Conservation (phyloP, 2,113 vertebrate genomes). For the Henicopernis longicauda region DNA sequence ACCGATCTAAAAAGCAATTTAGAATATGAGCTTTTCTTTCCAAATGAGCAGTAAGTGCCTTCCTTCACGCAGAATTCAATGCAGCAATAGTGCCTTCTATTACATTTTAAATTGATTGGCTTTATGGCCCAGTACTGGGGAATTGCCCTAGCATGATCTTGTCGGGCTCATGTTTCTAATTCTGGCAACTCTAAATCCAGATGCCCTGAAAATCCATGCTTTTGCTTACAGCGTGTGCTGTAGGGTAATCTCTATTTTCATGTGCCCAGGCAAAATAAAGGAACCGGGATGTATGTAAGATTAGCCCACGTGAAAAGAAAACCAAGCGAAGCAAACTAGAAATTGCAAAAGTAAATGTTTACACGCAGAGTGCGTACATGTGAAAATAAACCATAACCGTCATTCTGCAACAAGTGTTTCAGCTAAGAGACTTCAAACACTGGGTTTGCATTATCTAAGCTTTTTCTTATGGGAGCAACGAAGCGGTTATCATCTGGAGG, state of each 20-base stretch:
- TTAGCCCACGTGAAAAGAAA: not conserved
- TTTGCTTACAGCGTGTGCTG: not conserved
- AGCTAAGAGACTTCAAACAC: not conserved
- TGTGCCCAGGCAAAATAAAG: not conserved
- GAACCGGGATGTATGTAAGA: not conserved
- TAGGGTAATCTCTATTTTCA: not conserved
- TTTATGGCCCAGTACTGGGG: not conserved
- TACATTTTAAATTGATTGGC: conserved; percentile 40
- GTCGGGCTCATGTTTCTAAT: conserved; percentile 45
- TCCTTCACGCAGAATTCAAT: not conserved
- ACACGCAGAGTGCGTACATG: fast-evolving
- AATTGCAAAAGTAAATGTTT: not conserved
- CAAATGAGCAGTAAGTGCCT: conserved; percentile 41
- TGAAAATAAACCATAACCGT: not conserved
- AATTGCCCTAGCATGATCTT: conserved; percentile 34
- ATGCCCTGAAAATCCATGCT: conserved; percentile 40
- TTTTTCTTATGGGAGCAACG: not conserved
- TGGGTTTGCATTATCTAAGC: not conserved
- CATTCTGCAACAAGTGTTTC: not conserved
- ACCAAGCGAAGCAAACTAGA: not conserved
- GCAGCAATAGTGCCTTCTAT: not conserved
- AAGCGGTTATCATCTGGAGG: not conserved
- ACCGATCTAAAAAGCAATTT: conserved; percentile 45
- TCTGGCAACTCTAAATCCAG: conserved; percentile 51
- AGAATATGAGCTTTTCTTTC: conserved; percentile 38